Evolutionary conservation across 2,113 vertebrate genomes (phyloP), one percentile per base, ranked within the genome.

Genomic region (Haemorhous mexicanus): DNA sequence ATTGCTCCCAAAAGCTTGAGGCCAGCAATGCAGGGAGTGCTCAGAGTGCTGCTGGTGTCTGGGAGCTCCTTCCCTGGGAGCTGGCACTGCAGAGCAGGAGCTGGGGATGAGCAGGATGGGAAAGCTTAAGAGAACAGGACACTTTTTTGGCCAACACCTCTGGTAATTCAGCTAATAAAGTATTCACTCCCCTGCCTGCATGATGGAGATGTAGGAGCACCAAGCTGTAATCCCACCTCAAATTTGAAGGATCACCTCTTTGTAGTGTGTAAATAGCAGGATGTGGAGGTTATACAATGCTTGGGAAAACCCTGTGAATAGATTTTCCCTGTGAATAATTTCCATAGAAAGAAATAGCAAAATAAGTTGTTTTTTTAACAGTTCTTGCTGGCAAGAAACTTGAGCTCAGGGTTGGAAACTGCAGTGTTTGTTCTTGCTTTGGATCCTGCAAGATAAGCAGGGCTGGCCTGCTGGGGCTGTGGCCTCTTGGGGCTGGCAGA

Each of bases 311-410:
- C 55, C 68, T 64, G 86, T 79, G 81, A 95, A 68, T 90, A 74
- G 91, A 35, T 73, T 68, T 44, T 50, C 84, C 35, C 79, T 58
- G 75, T 75, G 84, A 91, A 59, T 83, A 64, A 93, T 58, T 78
- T 78, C 94, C 93, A 68, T 84, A 90, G 97, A 97, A 89, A 97
- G 94, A 86, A 87, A 95, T 30, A 72, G 85, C 72, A 90, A 95
- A 97, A 93, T 87, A 95, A 95, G 85, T 46, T 92, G 75, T 7
- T 53, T 74, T 94, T 85, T 74, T 62, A 91, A 80, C 72, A 62
- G 73, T 95, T 92, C 94, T 89, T 72, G 5, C 35, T 97, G 96
- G 97, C 96, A 76, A 56, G 93, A 90, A 64, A 69, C 77, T 95
- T 52, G 90, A 33, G 76, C 90, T 93, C 8, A 3, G 92, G 56